phyloP scores from a whole-genome alignment of 2,113 vertebrate genomes.

The Chaetodon auriga region DNA sequence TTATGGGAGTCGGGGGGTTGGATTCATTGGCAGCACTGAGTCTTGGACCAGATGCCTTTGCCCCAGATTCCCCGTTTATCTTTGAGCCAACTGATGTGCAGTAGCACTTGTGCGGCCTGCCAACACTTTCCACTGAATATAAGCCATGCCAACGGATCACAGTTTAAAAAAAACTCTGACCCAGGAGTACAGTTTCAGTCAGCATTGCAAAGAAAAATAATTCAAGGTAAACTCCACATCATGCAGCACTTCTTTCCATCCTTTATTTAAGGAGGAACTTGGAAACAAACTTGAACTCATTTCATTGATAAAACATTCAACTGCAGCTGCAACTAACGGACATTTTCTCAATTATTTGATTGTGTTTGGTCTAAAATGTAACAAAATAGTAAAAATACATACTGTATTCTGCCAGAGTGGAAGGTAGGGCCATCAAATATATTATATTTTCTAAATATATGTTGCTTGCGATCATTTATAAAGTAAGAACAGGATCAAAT shows the following conservation, averaged over 20 bases:
- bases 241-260: neutral
- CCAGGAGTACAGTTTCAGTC: neutral
- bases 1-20: neutral
- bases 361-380: no score
- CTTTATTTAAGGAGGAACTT: neutral
- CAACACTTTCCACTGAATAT: conserved; percentile 11
- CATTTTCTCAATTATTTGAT: no score
- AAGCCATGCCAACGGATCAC: neutral
- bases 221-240: neutral
- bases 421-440: no score
- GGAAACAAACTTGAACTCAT: neutral
- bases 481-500: neutral
- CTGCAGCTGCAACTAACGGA: no score
- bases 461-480: neutral
- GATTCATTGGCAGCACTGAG: neutral
- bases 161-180: neutral
- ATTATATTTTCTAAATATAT: neutral
- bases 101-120: neutral
- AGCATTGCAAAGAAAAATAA: neutral
- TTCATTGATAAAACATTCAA: no score
- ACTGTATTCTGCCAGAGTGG: no score
- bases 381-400: neutral
- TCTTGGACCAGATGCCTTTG: conserved; percentile 47
- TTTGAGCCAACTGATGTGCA: neutral
- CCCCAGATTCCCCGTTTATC: conserved; percentile 68